phyloP scores from a whole-genome alignment of 2,797 vertebrate species.

The Sylvilagus floridanus region DNA sequence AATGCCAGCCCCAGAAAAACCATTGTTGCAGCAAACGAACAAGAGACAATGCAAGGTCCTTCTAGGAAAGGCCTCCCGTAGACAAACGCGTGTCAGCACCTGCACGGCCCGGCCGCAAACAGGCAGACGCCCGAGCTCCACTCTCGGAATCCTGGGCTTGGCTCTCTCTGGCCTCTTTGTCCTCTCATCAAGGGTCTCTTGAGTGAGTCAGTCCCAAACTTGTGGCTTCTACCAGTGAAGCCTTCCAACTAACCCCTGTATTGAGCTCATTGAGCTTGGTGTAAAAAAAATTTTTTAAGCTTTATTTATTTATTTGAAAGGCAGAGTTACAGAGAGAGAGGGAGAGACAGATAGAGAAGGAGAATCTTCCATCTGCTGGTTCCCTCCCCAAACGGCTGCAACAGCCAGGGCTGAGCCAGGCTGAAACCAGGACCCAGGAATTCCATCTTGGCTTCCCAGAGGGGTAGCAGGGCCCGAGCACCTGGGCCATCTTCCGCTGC shows the following conservation, averaged over 20 bases:
- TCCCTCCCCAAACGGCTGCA: no score
- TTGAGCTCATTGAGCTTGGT: no score
- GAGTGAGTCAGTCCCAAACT: not conserved
- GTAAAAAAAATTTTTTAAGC: no score
- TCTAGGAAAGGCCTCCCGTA: not conserved
- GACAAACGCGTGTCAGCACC: not conserved
- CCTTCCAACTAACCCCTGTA: not conserved
- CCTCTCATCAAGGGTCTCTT: not conserved
- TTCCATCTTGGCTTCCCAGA: no score
- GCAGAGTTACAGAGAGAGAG: no score
- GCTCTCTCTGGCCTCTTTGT: not conserved
- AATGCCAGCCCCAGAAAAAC: not conserved
- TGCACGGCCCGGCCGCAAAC: fast-evolving
- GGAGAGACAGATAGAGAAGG: no score
- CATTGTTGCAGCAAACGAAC: not conserved
- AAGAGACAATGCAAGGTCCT: not conserved
- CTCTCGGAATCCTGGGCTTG: not conserved
- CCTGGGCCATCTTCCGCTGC: no score
- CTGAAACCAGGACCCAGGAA: no score
- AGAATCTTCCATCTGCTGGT: no score
- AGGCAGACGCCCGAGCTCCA: not conserved
- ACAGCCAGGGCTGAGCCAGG: no score
- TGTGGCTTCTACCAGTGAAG: not conserved
- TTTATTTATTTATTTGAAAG: no score
- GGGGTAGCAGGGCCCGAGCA: no score